Evolutionary conservation across 1,140 invertebrate species (phyloP), one percentile per base, ranked within the genome.

Genomic region (Potamilus streckersoni): DNA sequence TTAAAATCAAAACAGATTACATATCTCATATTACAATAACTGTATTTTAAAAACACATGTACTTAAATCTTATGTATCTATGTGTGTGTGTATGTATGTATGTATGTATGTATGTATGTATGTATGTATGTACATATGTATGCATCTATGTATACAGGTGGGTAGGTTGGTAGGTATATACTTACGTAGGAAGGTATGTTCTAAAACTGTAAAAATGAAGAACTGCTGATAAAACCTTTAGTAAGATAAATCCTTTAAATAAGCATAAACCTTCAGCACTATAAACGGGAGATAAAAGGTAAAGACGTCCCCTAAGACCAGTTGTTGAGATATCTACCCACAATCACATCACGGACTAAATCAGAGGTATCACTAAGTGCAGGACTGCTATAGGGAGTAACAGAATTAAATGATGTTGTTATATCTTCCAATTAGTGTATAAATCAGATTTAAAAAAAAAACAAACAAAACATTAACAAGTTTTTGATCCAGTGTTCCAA

Each of bases 1-100:
- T 73, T 60, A 49, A 69, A 69, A 68, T n/a, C 57, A 74, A 17
- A 55, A 19, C 19, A 55, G 6, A 62, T 62, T 62, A 62, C 19
- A 6, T 49, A 49, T 6, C 38, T 49, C 38, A 11, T 6, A 49
- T 49, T 49, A 49, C 38, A 49, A 49, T 49, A 49, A 62, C 8
- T 0, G 23, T 62, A 14, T n/a, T 12, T 19, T 62, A 62, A 19
- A 14, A n/a, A 14, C 23, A 62, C 19, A 62, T 62, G 60, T 19
- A 4, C 23, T n/a, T 62, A 8, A 62, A 62, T 12, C 0, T 8
- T 62, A n/a, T 62, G 19, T 62, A 19, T n/a, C 5, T 49, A 49
- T 49, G 38, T 49, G 8, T 38, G 38, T 38, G 8, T 38, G 31
- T 38, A 38, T 38, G 31, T 38, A 38, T 38, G 3, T 38, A 38